phyloP scores from a whole-genome alignment of 2,113 vertebrate species.

The Bufo gargarizans region DNA sequence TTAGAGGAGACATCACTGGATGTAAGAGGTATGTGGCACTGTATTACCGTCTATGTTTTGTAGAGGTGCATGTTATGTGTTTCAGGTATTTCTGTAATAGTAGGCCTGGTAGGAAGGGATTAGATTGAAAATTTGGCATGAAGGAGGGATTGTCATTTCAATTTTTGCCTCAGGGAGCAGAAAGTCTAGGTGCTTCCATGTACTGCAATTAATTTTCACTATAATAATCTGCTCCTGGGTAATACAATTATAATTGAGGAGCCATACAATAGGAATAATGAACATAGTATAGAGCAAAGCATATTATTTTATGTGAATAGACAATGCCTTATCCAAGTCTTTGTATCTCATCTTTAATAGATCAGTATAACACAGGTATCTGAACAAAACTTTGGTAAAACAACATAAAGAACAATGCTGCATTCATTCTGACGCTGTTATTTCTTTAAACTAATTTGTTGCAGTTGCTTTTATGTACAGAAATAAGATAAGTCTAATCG shows the following conservation, averaged over 20 bases:
- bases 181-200: too few species aligned
- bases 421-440: not conserved
- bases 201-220: not conserved
- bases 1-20: too few species aligned
- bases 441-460: constrained; percentile 33
- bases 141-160: too few species aligned
- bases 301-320: not conserved
- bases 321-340: not conserved
- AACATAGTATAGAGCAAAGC: not conserved
- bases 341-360: not conserved
- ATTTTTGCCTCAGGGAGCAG: too few species aligned
- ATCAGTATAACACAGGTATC: not conserved
- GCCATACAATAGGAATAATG: not conserved
- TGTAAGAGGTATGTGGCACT: too few species aligned
- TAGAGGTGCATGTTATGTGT: too few species aligned
- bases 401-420: not conserved
- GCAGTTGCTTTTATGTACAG: constrained; percentile 1
- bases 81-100: too few species aligned
- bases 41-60: too few species aligned
- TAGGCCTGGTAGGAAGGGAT: too few species aligned
- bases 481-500: constrained; percentile 33
- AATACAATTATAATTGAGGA: not conserved
- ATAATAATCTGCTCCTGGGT: not conserved
- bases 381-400: not conserved
- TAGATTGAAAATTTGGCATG: too few species aligned